Base-by-base conservation (phyloP, 2,888 invertebrate species). In the Agriopis leucophaearia region DNA sequence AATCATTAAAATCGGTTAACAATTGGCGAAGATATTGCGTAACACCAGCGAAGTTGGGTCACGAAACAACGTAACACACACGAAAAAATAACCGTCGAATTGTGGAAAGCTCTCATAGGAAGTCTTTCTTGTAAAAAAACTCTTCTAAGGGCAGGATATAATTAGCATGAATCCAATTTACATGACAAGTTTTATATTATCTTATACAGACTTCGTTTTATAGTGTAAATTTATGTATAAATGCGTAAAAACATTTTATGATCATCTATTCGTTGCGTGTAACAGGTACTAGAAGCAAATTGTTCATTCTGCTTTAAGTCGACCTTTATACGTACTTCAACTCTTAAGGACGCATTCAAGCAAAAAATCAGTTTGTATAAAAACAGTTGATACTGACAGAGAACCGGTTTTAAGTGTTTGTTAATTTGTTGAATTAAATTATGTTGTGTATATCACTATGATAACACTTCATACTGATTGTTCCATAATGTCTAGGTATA, bases 301-400 rank as follows among this genome's bases (percentile, higher is more conserved):
- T 38, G 38, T 48, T 58, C 5, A 2, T 27, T 59, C 5, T 40
- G n/a, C 18, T 36, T 18, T 71, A 6, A n/a, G 15, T 15, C 40
- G 59, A 59, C 67, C 59, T 59, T 59, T 44, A 70, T 47, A 36
- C 55, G 55, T 18, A 12, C 40, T 55, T 61, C 52, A 35, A 38
- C 48, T 40, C 40, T 16, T 9, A 67, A 50, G 13, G 38, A 48
- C 52, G 45, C 1, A 56, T 35, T 50, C 18, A 27, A 50, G 50
- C 50, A 48, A 45, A 59, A 59, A 59, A 48, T 36, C 18, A 40
- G 56, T 40, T 42, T n/a, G 13, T 40, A 27, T n/a, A 47, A 59
- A 50, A 45, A 50, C 38, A 42, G 40, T 38, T 13, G 36, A 64
- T 44, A 55, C 40, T 8, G 48, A 40, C 58, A 50, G 59, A 59